Conservation (phyloP, 1,140 invertebrate genomes). For the Drosophila albomicans region DNA sequence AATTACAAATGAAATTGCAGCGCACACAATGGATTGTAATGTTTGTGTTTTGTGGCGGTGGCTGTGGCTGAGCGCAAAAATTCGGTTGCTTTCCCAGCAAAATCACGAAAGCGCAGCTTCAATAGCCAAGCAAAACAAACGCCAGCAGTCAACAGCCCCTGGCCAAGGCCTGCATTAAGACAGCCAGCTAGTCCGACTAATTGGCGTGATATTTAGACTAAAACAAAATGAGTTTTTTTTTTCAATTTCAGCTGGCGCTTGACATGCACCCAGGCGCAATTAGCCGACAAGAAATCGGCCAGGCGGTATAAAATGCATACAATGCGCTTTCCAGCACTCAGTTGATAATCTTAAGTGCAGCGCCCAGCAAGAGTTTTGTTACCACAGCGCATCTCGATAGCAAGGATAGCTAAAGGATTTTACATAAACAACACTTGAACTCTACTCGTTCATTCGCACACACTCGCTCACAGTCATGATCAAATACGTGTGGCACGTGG, state of each 20-base stretch:
- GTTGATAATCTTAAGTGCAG: constrained; percentile 66
- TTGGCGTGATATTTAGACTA: constrained; percentile 83
- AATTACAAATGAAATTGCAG: constrained; percentile 70
- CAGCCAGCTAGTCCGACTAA: constrained; percentile 62
- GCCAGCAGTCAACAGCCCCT: constrained; percentile 13
- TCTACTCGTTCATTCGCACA: constrained; percentile 17
- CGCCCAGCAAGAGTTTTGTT: constrained; percentile 44
- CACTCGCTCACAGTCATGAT: constrained; percentile 57
- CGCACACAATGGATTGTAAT: constrained; percentile 14
- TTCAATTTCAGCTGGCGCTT: constrained; percentile 69
- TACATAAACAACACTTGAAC: too few relatives aligned
- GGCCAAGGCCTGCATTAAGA: constrained; percentile 35
- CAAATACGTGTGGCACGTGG: constrained; percentile 79
- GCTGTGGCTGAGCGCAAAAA: constrained; percentile 30
- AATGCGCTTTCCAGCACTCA: constrained; percentile 66
- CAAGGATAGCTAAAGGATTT: constrained; percentile 54
- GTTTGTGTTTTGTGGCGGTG: constrained; percentile 30
- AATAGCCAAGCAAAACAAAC: constrained; percentile 18
- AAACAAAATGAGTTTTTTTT: constrained; percentile 74
- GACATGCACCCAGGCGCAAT: constrained; percentile 71
- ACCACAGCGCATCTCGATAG: constrained; percentile 25
- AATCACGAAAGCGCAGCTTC: constrained; percentile 80
- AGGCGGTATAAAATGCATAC: constrained; percentile 78
- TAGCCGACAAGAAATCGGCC: constrained; percentile 49
- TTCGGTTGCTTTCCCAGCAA: constrained; percentile 71